Conservation (phyloP, 2,888 invertebrate species). For the Nemotelus nigrinus region DNA sequence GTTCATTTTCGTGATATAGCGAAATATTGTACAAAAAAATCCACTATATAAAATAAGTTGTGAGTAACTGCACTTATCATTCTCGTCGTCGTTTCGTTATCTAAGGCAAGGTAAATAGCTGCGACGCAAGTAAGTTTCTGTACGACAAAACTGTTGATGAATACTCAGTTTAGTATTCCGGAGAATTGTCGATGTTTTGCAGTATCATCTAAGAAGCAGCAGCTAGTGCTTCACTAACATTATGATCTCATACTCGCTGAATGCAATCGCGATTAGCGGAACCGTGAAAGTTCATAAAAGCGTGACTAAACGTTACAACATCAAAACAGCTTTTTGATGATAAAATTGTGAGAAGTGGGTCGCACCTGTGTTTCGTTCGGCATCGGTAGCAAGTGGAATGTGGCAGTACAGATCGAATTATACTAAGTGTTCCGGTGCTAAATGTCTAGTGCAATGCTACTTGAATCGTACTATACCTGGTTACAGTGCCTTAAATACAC, state of each 20-base stretch:
- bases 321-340: not conserved
- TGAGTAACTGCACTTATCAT: too few relatives aligned
- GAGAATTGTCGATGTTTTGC: not conserved
- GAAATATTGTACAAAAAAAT: too few relatives aligned
- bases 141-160: too few relatives aligned
- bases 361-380: not conserved
- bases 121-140: too few relatives aligned
- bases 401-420: not conserved
- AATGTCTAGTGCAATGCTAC: slow-evolving; percentile 1
- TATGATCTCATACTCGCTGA: not conserved
- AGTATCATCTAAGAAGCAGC: not conserved
- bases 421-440: not conserved
- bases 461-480: slow-evolving; percentile 32
- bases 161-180: too few relatives aligned
- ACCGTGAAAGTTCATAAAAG: slow-evolving; percentile 37
- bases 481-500: slow-evolving; percentile 55
- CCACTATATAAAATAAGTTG: too few relatives aligned
- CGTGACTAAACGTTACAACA: slow-evolving; percentile 34
- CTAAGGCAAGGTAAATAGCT: too few relatives aligned
- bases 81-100: too few relatives aligned
- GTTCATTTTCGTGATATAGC: too few relatives aligned
- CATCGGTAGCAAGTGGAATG: not conserved
- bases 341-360: slow-evolving; percentile 13
- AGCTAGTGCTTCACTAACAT: not conserved
- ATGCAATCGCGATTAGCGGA: slow-evolving; percentile 41